Percentiles rank a stretch among this genome's conserved stretches.
phyloP scores from a whole-genome alignment of 1,140 invertebrate species.

The Leptonema lineaticorne region DNA sequence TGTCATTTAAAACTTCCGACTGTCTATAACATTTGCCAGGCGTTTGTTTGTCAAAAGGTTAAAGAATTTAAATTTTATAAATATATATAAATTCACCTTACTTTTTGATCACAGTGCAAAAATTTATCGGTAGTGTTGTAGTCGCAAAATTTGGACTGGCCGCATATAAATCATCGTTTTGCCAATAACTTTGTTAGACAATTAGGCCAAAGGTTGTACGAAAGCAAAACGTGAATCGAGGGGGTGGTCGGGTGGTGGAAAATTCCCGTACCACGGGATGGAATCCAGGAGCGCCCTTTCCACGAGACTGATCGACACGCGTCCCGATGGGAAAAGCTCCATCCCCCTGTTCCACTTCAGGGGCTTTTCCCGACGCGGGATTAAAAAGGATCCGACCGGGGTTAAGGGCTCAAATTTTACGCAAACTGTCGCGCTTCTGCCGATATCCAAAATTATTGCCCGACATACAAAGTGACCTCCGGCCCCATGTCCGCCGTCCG shows the following conservation, averaged over 20 bases:
- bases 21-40: no score
- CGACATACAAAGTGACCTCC: no score
- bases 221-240: slow-evolving; percentile 12
- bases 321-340: background rate
- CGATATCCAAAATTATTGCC: slow-evolving; percentile 1
- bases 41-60: no score
- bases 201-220: slow-evolving; percentile 22
- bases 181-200: slow-evolving; percentile 17
- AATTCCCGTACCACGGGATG: background rate
- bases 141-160: background rate
- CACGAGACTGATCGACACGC: slow-evolving; percentile 3
- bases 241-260: background rate
- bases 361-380: background rate
- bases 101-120: no score
- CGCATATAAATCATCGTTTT: slow-evolving; percentile 16
- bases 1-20: no score
- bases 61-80: no score
- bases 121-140: no score
- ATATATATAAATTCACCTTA: no score
- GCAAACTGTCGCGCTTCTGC: slow-evolving; percentile 4
- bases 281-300: no score
- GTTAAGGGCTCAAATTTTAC: slow-evolving; percentile 11
- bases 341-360: background rate
- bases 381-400: slow-evolving; percentile 14
- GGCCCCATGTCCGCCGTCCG: no score